Base-by-base conservation (phyloP, 1,140 invertebrate species). In the Tetragonula clypearis region DNA sequence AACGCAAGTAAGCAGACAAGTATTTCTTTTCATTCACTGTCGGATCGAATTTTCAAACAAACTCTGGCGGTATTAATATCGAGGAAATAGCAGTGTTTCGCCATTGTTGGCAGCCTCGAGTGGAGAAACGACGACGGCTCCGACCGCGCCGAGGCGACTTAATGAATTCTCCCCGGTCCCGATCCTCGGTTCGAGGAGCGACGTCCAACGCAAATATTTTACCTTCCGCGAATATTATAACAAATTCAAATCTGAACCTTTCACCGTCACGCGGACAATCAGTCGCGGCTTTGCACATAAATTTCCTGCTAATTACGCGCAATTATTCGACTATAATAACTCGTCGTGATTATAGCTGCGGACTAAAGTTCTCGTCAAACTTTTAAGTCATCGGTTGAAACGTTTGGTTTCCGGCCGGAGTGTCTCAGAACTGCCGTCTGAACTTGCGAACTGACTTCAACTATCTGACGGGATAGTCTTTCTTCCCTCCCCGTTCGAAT, bases 311-410 rank as follows among this genome's bases (percentile, higher is more conserved):
- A 79, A 84, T 84, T 84, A 72, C 82, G 68, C 15, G 56, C 68
- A 79, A 84, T 79, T 84, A 84, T 84, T 84, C 82, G 21, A 17
- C 68, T 56, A 41, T 79, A 84, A 72, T 65, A 73, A 79, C 8
- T 49, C 66, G 2, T 21, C 2, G 1, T 6, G 41, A 58, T 77
- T 69, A 21, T 30, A 58, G 9, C 30, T 17, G 8, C 1, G 15
- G 62, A 19, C 12, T 8, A 30, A 62, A 79, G 21, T 72, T 84
- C 8, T 35, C 55, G 41, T n/a, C n/a, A 35, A 84, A 84, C 41
- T 84, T 71, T 84, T 53, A 69, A 69, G 62, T 83, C 62, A 30
- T 21, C 65, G 41, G 14, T 41, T 35, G 73, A 35, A 30, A 23
- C 62, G 17, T 9, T 23, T 14, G 53, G 35, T 49, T 58, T 23